Evolutionary conservation across 2,113 vertebrate species (phyloP).

Genomic region (Colistium nudipinnis): DNA sequence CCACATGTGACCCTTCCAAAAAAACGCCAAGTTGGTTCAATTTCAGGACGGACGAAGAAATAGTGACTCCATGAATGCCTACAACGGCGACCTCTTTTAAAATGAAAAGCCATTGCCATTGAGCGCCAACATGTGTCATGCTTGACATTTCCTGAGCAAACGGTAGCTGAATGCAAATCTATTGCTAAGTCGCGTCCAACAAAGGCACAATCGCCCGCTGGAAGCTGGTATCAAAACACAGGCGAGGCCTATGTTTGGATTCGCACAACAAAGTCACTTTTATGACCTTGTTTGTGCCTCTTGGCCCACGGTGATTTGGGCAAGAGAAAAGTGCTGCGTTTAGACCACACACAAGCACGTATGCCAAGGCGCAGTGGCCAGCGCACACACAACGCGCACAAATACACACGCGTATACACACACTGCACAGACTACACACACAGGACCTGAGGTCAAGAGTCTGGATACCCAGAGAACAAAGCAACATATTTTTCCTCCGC

Average conservation of each 20-base stretch:
- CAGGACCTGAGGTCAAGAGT: constrained; percentile 50
- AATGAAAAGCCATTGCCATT: not conserved
- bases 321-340: constrained; percentile 62
- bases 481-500: constrained; percentile 52
- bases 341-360: constrained; percentile 57
- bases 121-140: not conserved
- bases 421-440: constrained; percentile 22
- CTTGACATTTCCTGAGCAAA: constrained; percentile 46
- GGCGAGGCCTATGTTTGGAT: constrained; percentile 53
- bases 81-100: too few species aligned
- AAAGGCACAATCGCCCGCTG: constrained; percentile 48
- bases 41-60: too few species aligned
- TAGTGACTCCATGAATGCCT: too few species aligned
- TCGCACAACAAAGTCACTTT: constrained; percentile 60
- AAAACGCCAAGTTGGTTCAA: not conserved
- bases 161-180: constrained; percentile 37
- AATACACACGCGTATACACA: constrained; percentile 9
- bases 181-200: constrained; percentile 48
- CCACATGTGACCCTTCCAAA: not conserved
- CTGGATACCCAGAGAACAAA: constrained; percentile 61
- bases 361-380: constrained; percentile 9
- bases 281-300: constrained; percentile 69
- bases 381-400: constrained; percentile 16
- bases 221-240: constrained; percentile 44
- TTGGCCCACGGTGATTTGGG: constrained; percentile 54